Evolutionary conservation across 2,797 vertebrate species (phyloP).

Genomic region (Acrocephalus scirpaceus): DNA sequence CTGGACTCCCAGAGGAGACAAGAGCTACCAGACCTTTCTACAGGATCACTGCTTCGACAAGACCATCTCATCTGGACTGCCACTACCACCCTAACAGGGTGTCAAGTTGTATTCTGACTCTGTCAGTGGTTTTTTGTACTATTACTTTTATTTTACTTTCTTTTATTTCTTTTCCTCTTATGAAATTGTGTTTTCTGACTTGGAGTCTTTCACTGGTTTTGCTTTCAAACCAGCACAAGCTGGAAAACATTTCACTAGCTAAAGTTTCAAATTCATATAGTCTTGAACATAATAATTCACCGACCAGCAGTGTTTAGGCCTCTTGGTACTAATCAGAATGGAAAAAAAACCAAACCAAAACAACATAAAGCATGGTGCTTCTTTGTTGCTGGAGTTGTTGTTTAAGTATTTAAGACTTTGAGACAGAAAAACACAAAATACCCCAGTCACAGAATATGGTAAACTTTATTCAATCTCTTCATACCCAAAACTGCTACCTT

Average conservation of each 20-base stretch:
- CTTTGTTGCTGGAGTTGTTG: background rate
- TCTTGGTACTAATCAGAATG: background rate
- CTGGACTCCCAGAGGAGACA: too few relatives aligned
- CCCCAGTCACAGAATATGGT: background rate
- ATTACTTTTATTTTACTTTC: too few relatives aligned
- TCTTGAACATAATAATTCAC: background rate
- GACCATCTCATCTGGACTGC: too few relatives aligned
- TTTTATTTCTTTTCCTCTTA: too few relatives aligned
- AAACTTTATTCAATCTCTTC: background rate
- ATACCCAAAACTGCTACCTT: background rate
- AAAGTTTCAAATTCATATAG: background rate
- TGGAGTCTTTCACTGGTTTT: too few relatives aligned
- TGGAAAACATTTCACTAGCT: background rate
- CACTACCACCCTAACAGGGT: too few relatives aligned
- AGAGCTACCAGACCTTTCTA: too few relatives aligned
- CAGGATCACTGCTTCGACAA: too few relatives aligned
- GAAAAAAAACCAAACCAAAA: background rate
- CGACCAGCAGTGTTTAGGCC: background rate
- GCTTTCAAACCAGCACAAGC: too few relatives aligned
- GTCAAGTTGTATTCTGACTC: too few relatives aligned
- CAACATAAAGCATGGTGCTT: background rate
- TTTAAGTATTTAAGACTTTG: background rate
- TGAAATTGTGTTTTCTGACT: too few relatives aligned
- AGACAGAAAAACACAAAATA: background rate
- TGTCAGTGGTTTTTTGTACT: too few relatives aligned